Conservation (phyloP, 1,140 invertebrate genomes). For the Neodiprion fabricii region DNA sequence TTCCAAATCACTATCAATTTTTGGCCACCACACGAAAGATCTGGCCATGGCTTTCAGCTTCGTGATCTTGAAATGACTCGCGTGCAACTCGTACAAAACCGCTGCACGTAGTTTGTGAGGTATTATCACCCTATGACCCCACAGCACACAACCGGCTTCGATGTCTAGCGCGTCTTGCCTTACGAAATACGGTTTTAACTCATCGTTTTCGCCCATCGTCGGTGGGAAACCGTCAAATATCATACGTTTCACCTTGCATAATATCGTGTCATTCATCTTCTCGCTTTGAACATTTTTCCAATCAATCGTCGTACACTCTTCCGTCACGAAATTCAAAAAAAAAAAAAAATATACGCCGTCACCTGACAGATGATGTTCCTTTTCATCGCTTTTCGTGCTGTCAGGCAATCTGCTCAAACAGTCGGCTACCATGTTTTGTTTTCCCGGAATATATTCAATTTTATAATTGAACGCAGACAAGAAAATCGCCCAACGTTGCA, state of each 20-base stretch:
- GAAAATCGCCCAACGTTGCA: slow-evolving; percentile 51
- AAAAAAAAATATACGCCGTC: too few species aligned
- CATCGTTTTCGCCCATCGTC: not conserved
- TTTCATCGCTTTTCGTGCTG: too few species aligned
- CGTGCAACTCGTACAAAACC: slow-evolving; percentile 32
- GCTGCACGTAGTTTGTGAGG: slow-evolving; percentile 24
- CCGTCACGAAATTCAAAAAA: too few species aligned
- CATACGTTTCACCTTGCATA: too few species aligned
- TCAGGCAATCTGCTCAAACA: slow-evolving; percentile 18
- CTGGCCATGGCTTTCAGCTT: slow-evolving; percentile 32
- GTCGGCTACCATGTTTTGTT: slow-evolving; percentile 32
- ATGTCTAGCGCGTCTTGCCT: slow-evolving; percentile 9
- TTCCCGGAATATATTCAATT: slow-evolving; percentile 39
- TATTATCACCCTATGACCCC: slow-evolving; percentile 27
- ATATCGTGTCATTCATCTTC: too few species aligned
- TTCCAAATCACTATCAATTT: slow-evolving; percentile 32
- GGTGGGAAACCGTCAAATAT: too few species aligned
- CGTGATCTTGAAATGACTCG: slow-evolving; percentile 32
- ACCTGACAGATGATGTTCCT: too few species aligned
- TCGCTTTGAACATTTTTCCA: too few species aligned
- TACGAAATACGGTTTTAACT: slow-evolving; percentile 1
- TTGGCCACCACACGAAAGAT: slow-evolving; percentile 32
- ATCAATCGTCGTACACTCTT: too few species aligned
- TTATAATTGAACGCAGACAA: slow-evolving; percentile 47
- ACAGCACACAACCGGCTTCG: slow-evolving; percentile 25